Evolutionary conservation across 2,888 invertebrate species (phyloP).

Genomic region (Netelia fuscicornis): DNA sequence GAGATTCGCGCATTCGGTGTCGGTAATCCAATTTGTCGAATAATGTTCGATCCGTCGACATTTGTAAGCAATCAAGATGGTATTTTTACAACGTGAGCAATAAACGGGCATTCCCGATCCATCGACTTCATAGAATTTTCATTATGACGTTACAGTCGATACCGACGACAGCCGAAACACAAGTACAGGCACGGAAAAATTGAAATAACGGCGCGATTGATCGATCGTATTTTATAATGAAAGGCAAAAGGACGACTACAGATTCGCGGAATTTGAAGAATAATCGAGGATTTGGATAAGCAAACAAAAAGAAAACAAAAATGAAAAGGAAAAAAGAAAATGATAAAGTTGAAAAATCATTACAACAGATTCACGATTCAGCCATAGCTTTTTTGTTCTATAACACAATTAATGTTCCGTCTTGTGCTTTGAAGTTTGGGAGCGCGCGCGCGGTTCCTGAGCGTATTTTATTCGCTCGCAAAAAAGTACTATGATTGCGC

Average conservation of each 20-base stretch:
- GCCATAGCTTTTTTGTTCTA: conserved; percentile 77
- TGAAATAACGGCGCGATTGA: background rate
- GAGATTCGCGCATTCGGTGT: background rate
- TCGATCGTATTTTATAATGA: conserved; percentile 7
- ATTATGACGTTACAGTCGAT: conserved; percentile 1
- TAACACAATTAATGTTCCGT: conserved; percentile 31
- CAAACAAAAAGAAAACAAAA: background rate
- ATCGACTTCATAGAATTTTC: conserved; percentile 2
- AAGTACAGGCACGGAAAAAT: conserved; percentile 11
- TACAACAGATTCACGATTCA: conserved; percentile 82
- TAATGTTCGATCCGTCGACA: background rate
- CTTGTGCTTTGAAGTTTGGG: conserved; percentile 31
- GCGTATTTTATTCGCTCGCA: conserved; percentile 64
- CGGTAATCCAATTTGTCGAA: background rate
- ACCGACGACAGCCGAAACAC: conserved; percentile 30
- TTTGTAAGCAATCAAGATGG: background rate
- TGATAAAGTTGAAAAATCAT: conserved; percentile 49
- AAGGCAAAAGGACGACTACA: conserved; percentile 3
- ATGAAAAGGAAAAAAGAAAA: conserved; percentile 36
- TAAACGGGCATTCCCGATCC: background rate
- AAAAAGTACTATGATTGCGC: conserved; percentile 56
- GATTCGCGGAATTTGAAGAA: background rate
- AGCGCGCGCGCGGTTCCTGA: conserved; percentile 53
- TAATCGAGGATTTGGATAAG: background rate
- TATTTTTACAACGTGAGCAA: background rate